Base-by-base conservation (phyloP, 2,113 vertebrate genomes). In the Tympanuchus pallidicinctus region DNA sequence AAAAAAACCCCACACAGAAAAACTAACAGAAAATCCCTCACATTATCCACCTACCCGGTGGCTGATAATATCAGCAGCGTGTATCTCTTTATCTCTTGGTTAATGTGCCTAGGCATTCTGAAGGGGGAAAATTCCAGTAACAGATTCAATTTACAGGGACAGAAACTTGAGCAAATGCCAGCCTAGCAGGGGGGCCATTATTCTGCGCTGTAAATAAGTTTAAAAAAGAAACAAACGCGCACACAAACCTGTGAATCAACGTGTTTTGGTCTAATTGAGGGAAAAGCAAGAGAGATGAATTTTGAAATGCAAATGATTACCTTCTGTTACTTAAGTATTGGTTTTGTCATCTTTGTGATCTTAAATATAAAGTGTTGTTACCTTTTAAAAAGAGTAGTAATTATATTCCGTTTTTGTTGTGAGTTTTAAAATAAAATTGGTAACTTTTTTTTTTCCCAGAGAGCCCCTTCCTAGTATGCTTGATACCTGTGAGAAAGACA, bases 91-190 rank as follows among this genome's bases (percentile, higher is more conserved):
- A 98, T 98, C 98, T 97, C 90, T 96, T 94, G 86, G 95, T 96
- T 97, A 97, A 96, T 97, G 96, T 97, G 96, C 97, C 97, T 98
- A 97, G 96, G 96, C 98, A 97, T 98, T 98, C 97, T 97, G 97
- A 98, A 97, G 97, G 92, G 95, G 92, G 97, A 97, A 97, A 96
- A 97, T 98, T 98, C 98, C 98, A 97, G 97, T 97, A 98, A 98
- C 97, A 97, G 96, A 98, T 97, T 98, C 95, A 95, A 97, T 98
- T 98, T 98, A 89, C 96, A 97, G 40, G 92, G 97, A 97, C 98
- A 98, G 97, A 98, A 98, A 98, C 97, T 98, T 98, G 98, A 98
- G 95, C 97, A 97, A 97, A 97, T 98, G 98, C 98, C 98, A 98
- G 79, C 67, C 96, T 98, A 97, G 98, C 97, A 97, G 98, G 97